These are phyloP conservation scores for Fissipunctia ypsillon DNA, from an alignment of 2,888 invertebrate genomes.

Conservation along the genomic window DNA sequence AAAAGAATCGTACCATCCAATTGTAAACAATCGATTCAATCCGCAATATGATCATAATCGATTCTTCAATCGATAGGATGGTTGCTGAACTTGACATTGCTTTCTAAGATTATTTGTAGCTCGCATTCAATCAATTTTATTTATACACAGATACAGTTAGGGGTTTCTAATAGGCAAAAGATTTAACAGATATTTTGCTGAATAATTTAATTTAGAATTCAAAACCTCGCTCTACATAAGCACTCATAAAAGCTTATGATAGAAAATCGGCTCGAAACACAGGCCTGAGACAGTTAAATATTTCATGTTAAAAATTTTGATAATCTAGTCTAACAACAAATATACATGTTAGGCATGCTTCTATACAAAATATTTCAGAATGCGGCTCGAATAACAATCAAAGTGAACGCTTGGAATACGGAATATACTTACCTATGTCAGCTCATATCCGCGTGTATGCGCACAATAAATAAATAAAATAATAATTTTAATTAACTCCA, in stretches of 20 bases:
- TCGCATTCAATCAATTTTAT: too few relatives aligned
- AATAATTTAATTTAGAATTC: conserved; percentile 1
- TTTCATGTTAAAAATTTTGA: neutral
- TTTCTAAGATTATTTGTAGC: conserved; percentile 35
- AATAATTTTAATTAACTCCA: conserved; percentile 20
- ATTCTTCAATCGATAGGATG: conserved; percentile 28
- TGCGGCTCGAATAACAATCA: conserved; percentile 11
- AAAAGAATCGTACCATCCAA: conserved; percentile 64
- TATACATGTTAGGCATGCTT: neutral
- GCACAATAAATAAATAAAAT: conserved; percentile 9
- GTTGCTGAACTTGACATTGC: conserved; percentile 19
- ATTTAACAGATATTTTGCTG: neutral
- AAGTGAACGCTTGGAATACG: conserved; percentile 25
- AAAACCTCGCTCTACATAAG: neutral
- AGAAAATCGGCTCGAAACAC: neutral
- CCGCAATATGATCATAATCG: conserved; percentile 48
- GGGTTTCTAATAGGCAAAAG: neutral
- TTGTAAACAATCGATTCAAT: conserved; percentile 65
- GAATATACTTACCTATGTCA: conserved; percentile 17
- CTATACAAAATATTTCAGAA: conserved; percentile 3
- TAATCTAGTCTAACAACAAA: neutral
- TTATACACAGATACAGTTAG: too few relatives aligned
- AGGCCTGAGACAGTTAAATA: neutral
- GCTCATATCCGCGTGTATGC: conserved; percentile 30
- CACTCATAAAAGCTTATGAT: neutral